Percentiles rank a stretch among this genome's conserved stretches.
Evolutionary conservation across 2,888 invertebrate genomes (phyloP).

Genomic region (Dolichomitus sp.): DNA sequence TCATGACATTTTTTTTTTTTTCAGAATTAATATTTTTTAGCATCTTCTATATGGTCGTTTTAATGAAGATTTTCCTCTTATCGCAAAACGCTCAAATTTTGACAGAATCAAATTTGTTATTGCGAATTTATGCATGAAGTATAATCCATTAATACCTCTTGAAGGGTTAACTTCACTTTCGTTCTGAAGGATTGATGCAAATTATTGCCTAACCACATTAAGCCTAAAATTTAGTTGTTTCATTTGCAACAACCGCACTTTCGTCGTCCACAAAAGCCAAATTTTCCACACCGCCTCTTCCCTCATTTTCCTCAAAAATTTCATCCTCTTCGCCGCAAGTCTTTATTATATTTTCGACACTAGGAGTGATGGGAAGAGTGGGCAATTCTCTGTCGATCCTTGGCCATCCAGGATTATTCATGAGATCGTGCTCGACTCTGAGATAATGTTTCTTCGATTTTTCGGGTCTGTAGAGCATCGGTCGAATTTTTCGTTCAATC

Average conservation of each 20-base stretch:
- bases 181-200: too few relatives aligned
- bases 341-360: conserved; percentile 76
- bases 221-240: conserved; percentile 69
- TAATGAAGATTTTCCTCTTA: too few relatives aligned
- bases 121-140: too few relatives aligned
- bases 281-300: conserved; percentile 60
- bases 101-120: too few relatives aligned
- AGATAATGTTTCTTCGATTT: conserved; percentile 89
- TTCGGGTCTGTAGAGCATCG: conserved; percentile 87
- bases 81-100: too few relatives aligned
- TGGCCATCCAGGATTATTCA: conserved; percentile 89
- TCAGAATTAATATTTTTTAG: too few relatives aligned
- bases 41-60: too few relatives aligned
- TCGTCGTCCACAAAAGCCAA: conserved; percentile 71
- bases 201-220: too few relatives aligned
- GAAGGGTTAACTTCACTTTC: too few relatives aligned
- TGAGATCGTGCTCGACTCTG: conserved; percentile 88
- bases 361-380: conserved; percentile 76
- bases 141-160: too few relatives aligned
- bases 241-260: conserved; percentile 25
- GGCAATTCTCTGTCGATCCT: conserved; percentile 82
- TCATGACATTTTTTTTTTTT: too few relatives aligned
- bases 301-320: conserved; percentile 35
- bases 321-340: conserved; percentile 65
- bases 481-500: conserved; percentile 88